Evolutionary conservation across 1,140 invertebrate species (phyloP).

Genomic region (Drosophila orosa): DNA sequence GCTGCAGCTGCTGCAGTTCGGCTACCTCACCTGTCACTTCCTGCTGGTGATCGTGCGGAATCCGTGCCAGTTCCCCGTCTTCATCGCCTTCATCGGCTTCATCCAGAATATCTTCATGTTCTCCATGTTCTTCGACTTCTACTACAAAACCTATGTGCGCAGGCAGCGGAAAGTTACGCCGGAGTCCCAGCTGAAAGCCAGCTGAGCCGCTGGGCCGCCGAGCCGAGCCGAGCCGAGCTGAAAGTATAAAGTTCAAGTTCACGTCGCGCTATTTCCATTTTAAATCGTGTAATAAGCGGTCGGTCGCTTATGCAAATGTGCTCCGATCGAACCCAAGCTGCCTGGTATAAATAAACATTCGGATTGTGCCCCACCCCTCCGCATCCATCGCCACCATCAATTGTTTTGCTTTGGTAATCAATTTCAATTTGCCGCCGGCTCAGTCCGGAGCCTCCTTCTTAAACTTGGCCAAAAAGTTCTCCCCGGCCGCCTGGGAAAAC

Average conservation of each 20-base stretch:
- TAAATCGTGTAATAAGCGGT: conserved; percentile 50
- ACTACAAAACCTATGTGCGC: conserved; percentile 71
- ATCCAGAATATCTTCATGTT: conserved; percentile 82
- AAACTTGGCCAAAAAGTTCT: conserved; percentile 16
- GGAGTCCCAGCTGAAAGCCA: conserved; percentile 39
- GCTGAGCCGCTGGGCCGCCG: conserved; percentile 30
- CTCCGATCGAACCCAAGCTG: conserved; percentile 28
- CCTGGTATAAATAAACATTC: conserved; percentile 71
- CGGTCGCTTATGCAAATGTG: conserved; percentile 56
- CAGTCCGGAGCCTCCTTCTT: conserved; percentile 1
- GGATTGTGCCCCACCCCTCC: conserved; percentile 15
- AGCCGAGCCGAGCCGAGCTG: neutral
- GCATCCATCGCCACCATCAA: conserved; percentile 22
- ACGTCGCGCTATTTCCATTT: conserved; percentile 42
- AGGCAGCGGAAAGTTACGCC: neutral
- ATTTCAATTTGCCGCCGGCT: conserved; percentile 52
- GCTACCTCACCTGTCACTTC: conserved; percentile 88
- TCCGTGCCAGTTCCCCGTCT: conserved; percentile 60
- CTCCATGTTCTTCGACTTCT: conserved; percentile 79
- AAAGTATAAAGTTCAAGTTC: conserved; percentile 40
- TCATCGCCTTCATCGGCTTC: conserved; percentile 64
- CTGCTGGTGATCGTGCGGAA: conserved; percentile 66
- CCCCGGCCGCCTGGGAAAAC: conserved; percentile 22
- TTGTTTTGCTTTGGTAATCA: conserved; percentile 50
- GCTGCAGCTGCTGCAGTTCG: conserved; percentile 75